Evolutionary conservation across 2,113 vertebrate species (phyloP), one percentile per base, ranked within the genome.

Genomic region (Lamprologus speciosus): DNA sequence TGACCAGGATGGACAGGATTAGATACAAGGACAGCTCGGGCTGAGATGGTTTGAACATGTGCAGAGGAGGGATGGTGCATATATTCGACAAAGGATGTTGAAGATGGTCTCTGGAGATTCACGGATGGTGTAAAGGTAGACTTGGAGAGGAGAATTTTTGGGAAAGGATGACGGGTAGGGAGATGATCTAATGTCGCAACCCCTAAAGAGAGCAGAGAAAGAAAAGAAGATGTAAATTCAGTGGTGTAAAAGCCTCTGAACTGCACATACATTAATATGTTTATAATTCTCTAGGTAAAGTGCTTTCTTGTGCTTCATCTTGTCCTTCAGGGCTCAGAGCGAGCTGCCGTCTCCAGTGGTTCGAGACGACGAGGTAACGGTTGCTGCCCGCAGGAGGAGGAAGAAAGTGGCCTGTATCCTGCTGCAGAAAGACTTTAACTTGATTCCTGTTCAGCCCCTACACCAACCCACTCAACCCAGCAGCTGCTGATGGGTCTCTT

Each of bases 321-420:
- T 9, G 2, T 73, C 4, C 9, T 54, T 1, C 51, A 95, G 95
- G 94, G 92, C 85, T 82, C 90, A 94, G 80, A 81, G 51, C 31
- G 91, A 95, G 81, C 86, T 96, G 60, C 92, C 73, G 7, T 97
- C 97, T 9, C 96, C 96, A 7, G 95, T 97, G 75, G 95, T 97
- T 33, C 94, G 95, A 17, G 97, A 97, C 1, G 65, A 95, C 3
- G 96, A 97, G 21, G 82, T 97, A 79, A 95, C 95, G 1, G 91
- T 95, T 42, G 95, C 97, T 14, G 97, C 96, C 10, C 91, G 95
- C 21, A 96, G 97, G 51, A 97, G 96, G 85, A 97, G 96, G 63
- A 98, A 97, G 85, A 97, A 95, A 93, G 95, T 97, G 88, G 96
- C 97, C 58, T 96, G 98, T 98, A 98, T 99, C 98, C 97, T 98